Base-by-base conservation (phyloP, 1,140 invertebrate species). In the Zelostemma sp. region DNA sequence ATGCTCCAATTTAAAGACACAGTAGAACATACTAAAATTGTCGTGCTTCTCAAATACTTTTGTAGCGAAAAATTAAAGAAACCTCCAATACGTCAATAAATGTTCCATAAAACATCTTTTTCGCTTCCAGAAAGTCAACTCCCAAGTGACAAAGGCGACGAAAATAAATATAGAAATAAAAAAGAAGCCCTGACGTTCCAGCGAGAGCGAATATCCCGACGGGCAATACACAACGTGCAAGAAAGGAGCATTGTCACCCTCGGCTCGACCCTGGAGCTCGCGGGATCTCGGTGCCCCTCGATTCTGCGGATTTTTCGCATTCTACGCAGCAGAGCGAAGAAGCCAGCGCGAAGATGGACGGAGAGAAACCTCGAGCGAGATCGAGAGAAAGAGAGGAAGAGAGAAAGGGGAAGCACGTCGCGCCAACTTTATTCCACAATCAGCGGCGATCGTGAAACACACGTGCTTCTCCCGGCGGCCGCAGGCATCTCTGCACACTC, bases 221-320 rank as follows among this genome's bases (percentile, higher is more conserved):
- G 55, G 16, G 40, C 41, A 55, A 56, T 60, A 62, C 31, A 50
- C 66, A 60, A 49, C 16, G 61, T 51, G 59, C 66, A 64, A 65
- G 65, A 60, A 68, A 69, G 58, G 61, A 49, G 62, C 67, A 69
- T 74, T 71, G 67, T 74, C 68, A 71, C 72, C 57, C 51, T 55
- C 50, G 48, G 57, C 25, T 43, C 31, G 61, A 57, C 55, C 47
- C 45, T 41, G 51, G 15, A 45, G 56, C 57, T 17, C 31, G 61
- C 18, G 33, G 40, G 31, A 53, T 33, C 47, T 66, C 56, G 41
- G 50, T 46, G 19, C 38, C 56, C 47, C 41, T 55, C 33, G 57
- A 50, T 46, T 38, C 48, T 43, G 18, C 40, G 50, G 53, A 74
- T 74, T 71, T 59, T 71, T 71, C 61, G 64, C 64, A 74, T 74